Evolutionary conservation across 2,888 invertebrate genomes (phyloP).

Genomic region (Lasioglossum marginatum): DNA sequence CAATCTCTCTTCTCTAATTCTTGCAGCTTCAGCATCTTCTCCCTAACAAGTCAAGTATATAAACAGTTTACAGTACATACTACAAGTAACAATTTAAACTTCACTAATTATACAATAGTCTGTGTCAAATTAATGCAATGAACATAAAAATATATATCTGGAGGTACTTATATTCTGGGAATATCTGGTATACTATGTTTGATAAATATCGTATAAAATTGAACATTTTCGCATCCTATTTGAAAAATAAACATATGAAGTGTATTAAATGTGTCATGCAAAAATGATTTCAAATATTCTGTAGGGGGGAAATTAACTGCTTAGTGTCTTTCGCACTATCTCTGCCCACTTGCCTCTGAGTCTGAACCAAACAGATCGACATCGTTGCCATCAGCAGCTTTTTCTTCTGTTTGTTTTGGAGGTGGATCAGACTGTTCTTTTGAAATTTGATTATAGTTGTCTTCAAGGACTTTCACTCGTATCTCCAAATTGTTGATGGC

Average conservation of each 20-base stretch:
- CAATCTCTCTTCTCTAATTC: constrained; percentile 92
- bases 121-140: constrained; percentile 37
- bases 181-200: constrained; percentile 79
- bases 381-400: constrained; percentile 88
- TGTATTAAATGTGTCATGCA: constrained; percentile 59
- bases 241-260: constrained; percentile 43
- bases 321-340: constrained; percentile 46
- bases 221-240: constrained; percentile 46
- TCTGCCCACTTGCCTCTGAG: constrained; percentile 86
- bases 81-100: constrained; percentile 18
- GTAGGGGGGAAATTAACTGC: constrained; percentile 35
- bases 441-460: constrained; percentile 76
- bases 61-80: constrained; percentile 47
- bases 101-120: constrained; percentile 28
- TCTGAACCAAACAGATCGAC: constrained; percentile 94
- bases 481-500: constrained; percentile 79
- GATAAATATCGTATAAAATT: constrained; percentile 49
- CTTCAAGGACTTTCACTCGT: constrained; percentile 82
- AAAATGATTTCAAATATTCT: constrained; percentile 50
- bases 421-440: constrained; percentile 76
- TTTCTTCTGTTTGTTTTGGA: constrained; percentile 67
- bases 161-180: constrained; percentile 73
- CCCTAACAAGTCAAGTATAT: constrained; percentile 84
- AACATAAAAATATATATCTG: constrained; percentile 46
- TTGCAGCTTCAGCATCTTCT: constrained; percentile 90